Evolutionary conservation across 2,888 invertebrate genomes (phyloP), one percentile per base, ranked within the genome.

Genomic region (Sepiola atlantica): DNA sequence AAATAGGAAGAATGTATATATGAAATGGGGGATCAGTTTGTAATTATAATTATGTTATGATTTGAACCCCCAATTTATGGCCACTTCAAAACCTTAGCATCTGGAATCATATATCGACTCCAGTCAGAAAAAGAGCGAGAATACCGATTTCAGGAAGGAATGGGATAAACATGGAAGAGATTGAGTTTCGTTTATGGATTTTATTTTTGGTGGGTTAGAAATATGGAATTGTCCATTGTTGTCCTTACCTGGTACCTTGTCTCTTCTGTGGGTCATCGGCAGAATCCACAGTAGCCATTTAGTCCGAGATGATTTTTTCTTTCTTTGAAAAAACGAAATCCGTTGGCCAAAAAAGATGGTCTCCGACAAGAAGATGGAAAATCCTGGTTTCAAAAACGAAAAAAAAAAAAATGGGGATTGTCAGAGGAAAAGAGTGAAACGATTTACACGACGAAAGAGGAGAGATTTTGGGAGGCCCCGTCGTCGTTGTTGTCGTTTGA

Each of bases 241-340:
- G n/a, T 32, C 45, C 55, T 92, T 54, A 92, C 92, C 92, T 92
- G 92, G 92, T 92, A 55, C 92, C 92, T 92, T 92, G 92, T 92
- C 92, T 92, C 55, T 92, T 92, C 55, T 92, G 92, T 35, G 92
- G 55, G 92, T 92, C 92, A 92, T 92, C 92, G 54, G 92, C 92
- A 92, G 92, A 54, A 45, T 92, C 92, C 92, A 92, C 92, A 55
- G 92, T 92, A 92, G 92, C 92, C 92, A 92, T 92, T 92, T 92
- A 92, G 92, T 92, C 92, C 92, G 45, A 45, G 54, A n/a, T 45
- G 45, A 54, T 92, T 92, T 92, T n/a, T 45, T 35, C 54, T 92
- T 92, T 92, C 21, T 4, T 20, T 12, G 20, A 28, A 91, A 14
- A 92, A 55, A 92, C 54, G 55, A 55, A 92, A 55, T 18, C 54